Evolutionary conservation across 1,140 invertebrate genomes (phyloP).

Genomic region (Neomicropteryx cornuta): DNA sequence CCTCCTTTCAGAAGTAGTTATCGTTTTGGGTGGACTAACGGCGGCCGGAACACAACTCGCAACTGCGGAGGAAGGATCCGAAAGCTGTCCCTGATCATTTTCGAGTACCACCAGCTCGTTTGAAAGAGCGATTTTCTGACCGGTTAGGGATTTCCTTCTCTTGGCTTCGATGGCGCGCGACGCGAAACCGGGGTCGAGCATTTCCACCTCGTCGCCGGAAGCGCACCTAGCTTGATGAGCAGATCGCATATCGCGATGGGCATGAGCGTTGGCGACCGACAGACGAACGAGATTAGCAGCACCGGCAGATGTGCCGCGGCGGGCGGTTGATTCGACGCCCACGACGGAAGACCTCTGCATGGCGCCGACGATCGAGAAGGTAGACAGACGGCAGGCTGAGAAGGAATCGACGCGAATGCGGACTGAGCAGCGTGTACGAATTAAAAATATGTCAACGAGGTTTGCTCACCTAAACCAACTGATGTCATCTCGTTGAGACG

Average conservation of each 20-base stretch:
- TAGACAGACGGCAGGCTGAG: too few species aligned
- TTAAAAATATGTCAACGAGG: too few species aligned
- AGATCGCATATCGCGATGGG: conserved; percentile 24
- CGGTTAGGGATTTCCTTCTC: conserved; percentile 31
- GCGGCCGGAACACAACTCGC: background rate
- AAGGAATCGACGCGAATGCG: too few species aligned
- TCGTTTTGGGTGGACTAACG: background rate
- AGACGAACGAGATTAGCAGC: too few species aligned
- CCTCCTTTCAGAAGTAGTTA: background rate
- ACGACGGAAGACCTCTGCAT: conserved; percentile 12
- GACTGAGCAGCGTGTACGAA: too few species aligned
- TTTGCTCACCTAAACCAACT: too few species aligned
- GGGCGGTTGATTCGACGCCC: too few species aligned
- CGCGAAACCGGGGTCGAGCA: conserved; percentile 26
- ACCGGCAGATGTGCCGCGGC: too few species aligned
- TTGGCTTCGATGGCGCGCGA: conserved; percentile 32
- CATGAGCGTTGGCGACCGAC: conserved; percentile 34
- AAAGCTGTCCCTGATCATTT: too few species aligned
- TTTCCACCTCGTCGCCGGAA: conserved; percentile 19
- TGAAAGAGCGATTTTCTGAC: conserved; percentile 25
- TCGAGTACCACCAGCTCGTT: too few species aligned
- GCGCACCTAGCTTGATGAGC: too few species aligned
- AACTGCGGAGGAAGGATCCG: conserved; percentile 1
- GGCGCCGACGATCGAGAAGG: conserved; percentile 4
- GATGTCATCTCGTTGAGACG: too few species aligned